phyloP scores from a whole-genome alignment of 2,888 invertebrate species.

The Philopedon plagiatum region DNA sequence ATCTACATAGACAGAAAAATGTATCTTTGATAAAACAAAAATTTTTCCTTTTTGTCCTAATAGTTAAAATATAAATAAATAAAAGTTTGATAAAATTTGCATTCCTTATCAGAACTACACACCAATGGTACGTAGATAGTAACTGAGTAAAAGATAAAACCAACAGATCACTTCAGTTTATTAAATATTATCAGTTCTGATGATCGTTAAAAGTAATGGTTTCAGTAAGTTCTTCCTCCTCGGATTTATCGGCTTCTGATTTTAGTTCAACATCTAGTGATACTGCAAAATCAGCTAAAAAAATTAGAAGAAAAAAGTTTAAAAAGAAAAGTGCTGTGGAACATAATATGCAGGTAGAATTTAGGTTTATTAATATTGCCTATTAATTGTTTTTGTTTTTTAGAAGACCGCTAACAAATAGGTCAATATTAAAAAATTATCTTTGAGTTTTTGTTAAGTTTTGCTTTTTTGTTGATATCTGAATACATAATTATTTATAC shows the following conservation, averaged over 20 bases:
- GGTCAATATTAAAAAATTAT: too few relatives aligned
- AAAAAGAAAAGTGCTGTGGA: not conserved
- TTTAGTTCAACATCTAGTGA: constrained; percentile 28
- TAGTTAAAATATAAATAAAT: too few relatives aligned
- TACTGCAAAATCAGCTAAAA: constrained; percentile 9
- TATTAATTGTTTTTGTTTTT: too few relatives aligned
- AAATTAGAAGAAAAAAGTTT: constrained; percentile 11
- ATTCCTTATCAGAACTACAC: too few relatives aligned
- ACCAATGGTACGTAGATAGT: not conserved
- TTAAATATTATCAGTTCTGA: not conserved
- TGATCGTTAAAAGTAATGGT: not conserved
- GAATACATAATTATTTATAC: too few relatives aligned
- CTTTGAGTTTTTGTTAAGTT: too few relatives aligned
- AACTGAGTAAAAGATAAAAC: not conserved
- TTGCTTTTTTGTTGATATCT: too few relatives aligned
- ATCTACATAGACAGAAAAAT: too few relatives aligned
- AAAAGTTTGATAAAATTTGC: too few relatives aligned
- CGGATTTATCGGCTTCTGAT: constrained; percentile 22
- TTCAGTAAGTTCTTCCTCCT: constrained; percentile 20
- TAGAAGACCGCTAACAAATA: too few relatives aligned
- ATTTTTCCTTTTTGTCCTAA: too few relatives aligned
- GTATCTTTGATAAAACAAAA: too few relatives aligned
- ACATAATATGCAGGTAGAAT: not conserved
- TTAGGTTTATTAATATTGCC: not conserved
- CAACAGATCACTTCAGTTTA: not conserved